A percentile compares a stretch with the other conserved stretches of the same genome.
Conservation (phyloP, 2,113 vertebrate genomes). For the Poicephalus gulielmi region DNA sequence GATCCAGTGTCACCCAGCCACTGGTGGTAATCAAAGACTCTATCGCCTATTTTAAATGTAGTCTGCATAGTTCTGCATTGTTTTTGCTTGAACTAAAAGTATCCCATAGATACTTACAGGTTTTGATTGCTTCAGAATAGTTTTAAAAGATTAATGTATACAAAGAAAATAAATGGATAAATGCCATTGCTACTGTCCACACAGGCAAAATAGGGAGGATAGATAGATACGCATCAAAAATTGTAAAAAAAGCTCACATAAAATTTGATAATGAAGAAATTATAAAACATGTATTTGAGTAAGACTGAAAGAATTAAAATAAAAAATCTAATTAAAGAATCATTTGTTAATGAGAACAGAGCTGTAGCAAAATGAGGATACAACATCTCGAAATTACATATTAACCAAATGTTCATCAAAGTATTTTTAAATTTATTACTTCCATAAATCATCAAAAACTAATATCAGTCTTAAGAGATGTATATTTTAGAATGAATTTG, state of each 20-base stretch:
- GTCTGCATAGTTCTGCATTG: neutral
- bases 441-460: neutral
- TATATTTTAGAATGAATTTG: neutral
- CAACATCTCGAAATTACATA: neutral
- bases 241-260: neutral
- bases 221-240: neutral
- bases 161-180: neutral
- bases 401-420: neutral
- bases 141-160: neutral
- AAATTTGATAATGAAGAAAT: neutral
- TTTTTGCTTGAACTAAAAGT: neutral
- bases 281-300: neutral
- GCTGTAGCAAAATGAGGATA: neutral
- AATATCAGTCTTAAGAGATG: neutral
- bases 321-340: neutral
- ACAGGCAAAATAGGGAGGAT: neutral
- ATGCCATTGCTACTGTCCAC: neutral
- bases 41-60: neutral
- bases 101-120: neutral
- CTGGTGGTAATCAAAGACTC: neutral
- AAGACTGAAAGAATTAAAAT: neutral
- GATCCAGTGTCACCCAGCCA: neutral
- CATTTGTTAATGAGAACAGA: neutral
- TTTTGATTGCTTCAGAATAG: neutral
- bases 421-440: neutral